phyloP scores from a whole-genome alignment of 2,888 invertebrate genomes.

The Pimpla rufipes region DNA sequence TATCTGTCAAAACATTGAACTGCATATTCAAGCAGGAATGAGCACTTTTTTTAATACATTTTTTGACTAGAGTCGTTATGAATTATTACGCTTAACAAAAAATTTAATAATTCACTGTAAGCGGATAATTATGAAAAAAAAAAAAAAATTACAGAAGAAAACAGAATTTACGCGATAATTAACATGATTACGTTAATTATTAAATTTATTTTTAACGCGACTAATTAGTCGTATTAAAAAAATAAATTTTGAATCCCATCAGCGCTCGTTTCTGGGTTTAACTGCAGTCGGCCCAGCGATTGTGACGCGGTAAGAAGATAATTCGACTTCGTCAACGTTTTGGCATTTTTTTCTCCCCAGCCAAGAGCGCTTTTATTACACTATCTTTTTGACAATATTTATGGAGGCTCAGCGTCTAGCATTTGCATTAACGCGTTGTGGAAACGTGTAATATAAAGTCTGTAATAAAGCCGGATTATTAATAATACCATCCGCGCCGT shows the following conservation, averaged over 20 bases:
- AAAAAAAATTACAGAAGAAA: too few relatives aligned
- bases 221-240: too few relatives aligned
- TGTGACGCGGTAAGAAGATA: neutral
- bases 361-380: neutral
- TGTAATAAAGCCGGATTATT: conserved; percentile 42
- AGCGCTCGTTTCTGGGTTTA: neutral
- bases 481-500: conserved; percentile 29
- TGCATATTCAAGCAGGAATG: neutral
- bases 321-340: neutral
- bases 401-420: conserved; percentile 3
- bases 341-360: neutral
- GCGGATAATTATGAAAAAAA: too few relatives aligned
- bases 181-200: too few relatives aligned
- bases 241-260: too few relatives aligned
- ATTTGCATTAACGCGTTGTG: conserved; percentile 1
- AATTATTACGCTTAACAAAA: too few relatives aligned
- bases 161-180: too few relatives aligned
- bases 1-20: neutral
- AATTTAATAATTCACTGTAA: too few relatives aligned
- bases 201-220: too few relatives aligned
- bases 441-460: conserved; percentile 27
- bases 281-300: neutral
- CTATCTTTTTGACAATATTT: conserved; percentile 9
- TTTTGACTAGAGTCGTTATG: too few relatives aligned
- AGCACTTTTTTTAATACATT: too few relatives aligned